Percentiles rank a stretch among this genome's conserved stretches.
phyloP scores from a whole-genome alignment of 2,888 invertebrate genomes.

The Lumbricus terrestris region DNA sequence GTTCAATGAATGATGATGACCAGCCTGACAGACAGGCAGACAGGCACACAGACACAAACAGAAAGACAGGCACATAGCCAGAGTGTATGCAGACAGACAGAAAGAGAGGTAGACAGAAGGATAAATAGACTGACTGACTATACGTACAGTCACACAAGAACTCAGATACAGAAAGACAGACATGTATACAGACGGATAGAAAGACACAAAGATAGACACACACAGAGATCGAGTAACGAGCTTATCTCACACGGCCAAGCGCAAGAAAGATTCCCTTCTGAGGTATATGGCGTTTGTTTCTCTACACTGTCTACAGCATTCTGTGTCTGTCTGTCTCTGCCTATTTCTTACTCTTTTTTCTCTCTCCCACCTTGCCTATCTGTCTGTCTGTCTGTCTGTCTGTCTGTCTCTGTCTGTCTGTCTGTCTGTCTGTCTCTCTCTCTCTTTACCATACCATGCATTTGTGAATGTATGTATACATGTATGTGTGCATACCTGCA shows the following conservation, averaged over 20 bases:
- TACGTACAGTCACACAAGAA: background rate
- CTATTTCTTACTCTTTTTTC: background rate
- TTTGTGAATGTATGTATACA: too few species aligned
- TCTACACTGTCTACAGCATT: too few species aligned
- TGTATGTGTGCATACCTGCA: too few species aligned
- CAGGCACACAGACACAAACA: background rate
- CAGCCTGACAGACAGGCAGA: background rate
- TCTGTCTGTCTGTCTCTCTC: background rate
- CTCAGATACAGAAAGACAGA: background rate
- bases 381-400: background rate
- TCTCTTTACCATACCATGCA: background rate
- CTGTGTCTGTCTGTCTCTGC: background rate
- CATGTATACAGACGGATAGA: background rate
- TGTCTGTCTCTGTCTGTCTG: background rate
- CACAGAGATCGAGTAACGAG: background rate
- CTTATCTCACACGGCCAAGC: background rate
- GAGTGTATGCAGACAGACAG: too few species aligned
- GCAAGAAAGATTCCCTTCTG: background rate
- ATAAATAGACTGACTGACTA: background rate
- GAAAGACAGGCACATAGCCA: too few species aligned
- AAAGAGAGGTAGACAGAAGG: background rate
- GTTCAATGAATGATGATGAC: background rate
- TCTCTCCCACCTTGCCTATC: background rate
- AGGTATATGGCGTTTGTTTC: too few species aligned
- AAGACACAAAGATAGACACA: background rate